These are phyloP conservation scores for Oceanodroma leucorhoa DNA, from an alignment of 2,797 vertebrate genomes.

Conservation along the genomic window DNA sequence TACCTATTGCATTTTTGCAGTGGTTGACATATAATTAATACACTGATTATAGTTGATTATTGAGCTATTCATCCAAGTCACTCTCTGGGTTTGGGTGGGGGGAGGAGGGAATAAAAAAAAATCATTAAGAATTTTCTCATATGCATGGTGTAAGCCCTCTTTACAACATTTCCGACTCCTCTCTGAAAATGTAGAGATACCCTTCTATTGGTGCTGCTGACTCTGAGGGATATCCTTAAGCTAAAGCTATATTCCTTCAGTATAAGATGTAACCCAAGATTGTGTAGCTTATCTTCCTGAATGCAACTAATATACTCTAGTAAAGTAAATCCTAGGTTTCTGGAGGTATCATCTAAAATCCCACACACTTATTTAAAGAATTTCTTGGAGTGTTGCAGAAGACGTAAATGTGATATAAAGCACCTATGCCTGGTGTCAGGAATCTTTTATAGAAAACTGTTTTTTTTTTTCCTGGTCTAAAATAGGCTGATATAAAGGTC, in stretches of 20 bases:
- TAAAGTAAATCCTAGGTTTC: not conserved
- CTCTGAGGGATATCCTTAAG: not conserved
- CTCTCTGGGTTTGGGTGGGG: not conserved
- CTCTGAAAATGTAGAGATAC: not conserved
- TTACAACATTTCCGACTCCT: not conserved
- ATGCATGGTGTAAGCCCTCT: not conserved
- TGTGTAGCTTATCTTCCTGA: not conserved
- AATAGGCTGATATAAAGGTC: not conserved
- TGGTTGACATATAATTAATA: not conserved
- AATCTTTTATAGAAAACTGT: not conserved
- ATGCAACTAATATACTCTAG: not conserved
- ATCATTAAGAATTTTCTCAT: not conserved
- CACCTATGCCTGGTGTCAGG: not conserved
- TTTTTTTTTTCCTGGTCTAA: not conserved
- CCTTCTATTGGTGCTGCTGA: not conserved
- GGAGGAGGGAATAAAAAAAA: not conserved
- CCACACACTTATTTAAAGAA: not conserved
- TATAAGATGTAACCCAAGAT: not conserved
- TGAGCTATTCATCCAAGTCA: not conserved
- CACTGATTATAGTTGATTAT: not conserved
- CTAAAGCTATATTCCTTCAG: not conserved
- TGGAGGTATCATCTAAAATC: not conserved
- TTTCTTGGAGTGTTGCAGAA: not conserved
- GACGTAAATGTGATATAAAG: not conserved
- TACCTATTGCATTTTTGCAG: not conserved